A percentile compares a stretch with the other conserved stretches of the same genome.
phyloP scores from a whole-genome alignment of 1,140 invertebrate species.

The Aphis gossypii region DNA sequence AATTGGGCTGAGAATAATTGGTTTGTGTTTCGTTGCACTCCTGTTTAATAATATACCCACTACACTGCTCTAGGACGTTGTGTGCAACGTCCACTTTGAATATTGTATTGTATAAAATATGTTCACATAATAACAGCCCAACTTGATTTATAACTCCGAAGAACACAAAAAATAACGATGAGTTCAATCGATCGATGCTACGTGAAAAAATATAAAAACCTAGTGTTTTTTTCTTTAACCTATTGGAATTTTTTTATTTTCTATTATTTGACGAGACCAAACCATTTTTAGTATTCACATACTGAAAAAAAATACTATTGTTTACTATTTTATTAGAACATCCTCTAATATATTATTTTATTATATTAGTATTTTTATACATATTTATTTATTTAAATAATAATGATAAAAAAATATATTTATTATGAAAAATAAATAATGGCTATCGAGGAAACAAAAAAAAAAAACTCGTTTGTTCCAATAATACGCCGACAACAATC shows the following conservation, averaged over 20 bases:
- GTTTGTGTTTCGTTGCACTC: background rate
- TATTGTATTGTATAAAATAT: background rate
- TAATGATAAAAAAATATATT: background rate
- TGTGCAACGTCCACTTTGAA: background rate
- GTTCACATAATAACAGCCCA: background rate
- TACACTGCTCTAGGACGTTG: background rate
- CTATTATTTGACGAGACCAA: background rate
- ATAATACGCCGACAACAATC: background rate
- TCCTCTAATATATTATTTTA: background rate
- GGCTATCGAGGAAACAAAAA: background rate
- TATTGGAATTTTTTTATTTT: background rate
- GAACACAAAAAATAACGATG: background rate
- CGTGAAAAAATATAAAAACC: background rate
- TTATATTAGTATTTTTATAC: background rate
- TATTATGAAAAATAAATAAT: background rate
- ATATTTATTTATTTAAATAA: conserved; percentile 1
- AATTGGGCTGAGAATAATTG: background rate
- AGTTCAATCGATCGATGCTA: background rate
- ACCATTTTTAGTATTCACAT: background rate
- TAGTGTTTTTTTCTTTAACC: background rate
- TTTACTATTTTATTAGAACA: background rate
- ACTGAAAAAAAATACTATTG: background rate
- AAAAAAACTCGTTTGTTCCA: background rate
- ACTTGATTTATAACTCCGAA: background rate
- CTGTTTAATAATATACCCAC: background rate